Evolutionary conservation across 2,113 vertebrate genomes (phyloP).

Genomic region (Atlantisia rogersi): DNA sequence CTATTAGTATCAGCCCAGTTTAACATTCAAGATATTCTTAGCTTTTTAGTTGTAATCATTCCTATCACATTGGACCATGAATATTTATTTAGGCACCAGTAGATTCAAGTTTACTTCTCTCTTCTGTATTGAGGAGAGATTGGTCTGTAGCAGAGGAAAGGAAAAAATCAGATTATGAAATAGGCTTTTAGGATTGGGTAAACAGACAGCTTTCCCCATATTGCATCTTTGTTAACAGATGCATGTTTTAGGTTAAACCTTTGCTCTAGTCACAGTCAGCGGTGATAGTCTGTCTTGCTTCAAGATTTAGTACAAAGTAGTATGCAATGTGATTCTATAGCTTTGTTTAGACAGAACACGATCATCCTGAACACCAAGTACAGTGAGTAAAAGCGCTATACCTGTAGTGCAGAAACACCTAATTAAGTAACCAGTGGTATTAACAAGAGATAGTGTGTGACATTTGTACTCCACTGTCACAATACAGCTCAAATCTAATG

Average conservation of each 20-base stretch:
- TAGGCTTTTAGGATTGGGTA: not conserved
- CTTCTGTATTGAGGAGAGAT: slow-evolving; percentile 15
- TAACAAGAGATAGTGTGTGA: not conserved
- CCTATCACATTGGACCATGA: slow-evolving; percentile 61
- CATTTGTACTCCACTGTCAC: not conserved
- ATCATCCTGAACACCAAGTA: not conserved
- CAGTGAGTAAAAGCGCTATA: not conserved
- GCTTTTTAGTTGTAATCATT: not conserved
- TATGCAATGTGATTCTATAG: not conserved
- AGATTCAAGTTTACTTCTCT: slow-evolving; percentile 70
- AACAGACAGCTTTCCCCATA: slow-evolving; percentile 12
- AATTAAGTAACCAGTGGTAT: not conserved
- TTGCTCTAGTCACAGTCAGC: not conserved
- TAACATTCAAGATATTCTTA: slow-evolving; percentile 59
- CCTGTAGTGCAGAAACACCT: slow-evolving; percentile 7
- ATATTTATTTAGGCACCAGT: slow-evolving; percentile 75
- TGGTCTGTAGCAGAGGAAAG: slow-evolving; percentile 37
- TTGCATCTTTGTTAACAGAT: not conserved
- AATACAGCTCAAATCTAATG: not conserved
- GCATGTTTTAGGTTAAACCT: slow-evolving; percentile 16
- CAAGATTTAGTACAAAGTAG: slow-evolving; percentile 28
- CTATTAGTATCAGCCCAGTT: slow-evolving; percentile 65
- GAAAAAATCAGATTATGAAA: not conserved
- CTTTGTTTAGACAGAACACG: not conserved
- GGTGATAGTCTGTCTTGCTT: not conserved